Percentiles rank a stretch among this genome's conserved stretches.
Conservation (phyloP, 2,113 vertebrate genomes). For the Oophaga pumilio region DNA sequence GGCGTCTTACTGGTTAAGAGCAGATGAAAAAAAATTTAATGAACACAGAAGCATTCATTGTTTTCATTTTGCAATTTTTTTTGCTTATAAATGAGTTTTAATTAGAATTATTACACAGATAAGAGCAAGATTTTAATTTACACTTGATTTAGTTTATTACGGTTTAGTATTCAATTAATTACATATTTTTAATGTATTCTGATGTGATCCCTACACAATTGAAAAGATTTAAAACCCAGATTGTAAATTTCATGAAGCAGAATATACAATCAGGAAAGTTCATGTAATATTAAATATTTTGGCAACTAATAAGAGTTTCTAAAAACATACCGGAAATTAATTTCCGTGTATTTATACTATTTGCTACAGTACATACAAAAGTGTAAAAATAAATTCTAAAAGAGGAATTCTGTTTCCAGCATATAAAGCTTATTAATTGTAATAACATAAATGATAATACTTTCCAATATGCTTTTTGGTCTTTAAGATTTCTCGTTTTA, state of each 20-base stretch:
- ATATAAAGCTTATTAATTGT: too few species aligned
- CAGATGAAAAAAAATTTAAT: slow-evolving; percentile 9
- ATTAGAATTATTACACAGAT: slow-evolving; percentile 31
- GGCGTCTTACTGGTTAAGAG: slow-evolving; percentile 22
- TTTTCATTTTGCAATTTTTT: background rate
- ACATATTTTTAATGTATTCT: background rate
- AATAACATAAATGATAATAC: background rate
- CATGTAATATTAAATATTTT: background rate
- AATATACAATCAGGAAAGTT: background rate
- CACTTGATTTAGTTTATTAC: background rate
- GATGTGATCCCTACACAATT: background rate
- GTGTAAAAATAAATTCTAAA: background rate
- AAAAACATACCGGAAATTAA: background rate
- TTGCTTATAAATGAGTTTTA: slow-evolving; percentile 12
- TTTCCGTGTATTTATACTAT: background rate
- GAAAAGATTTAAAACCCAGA: background rate
- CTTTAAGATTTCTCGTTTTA: background rate
- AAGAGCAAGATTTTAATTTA: slow-evolving; percentile 37
- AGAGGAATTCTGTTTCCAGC: too few species aligned
- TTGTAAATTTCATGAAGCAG: background rate
- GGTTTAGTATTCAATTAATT: slow-evolving; percentile 29
- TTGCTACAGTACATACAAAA: background rate
- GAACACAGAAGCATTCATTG: background rate
- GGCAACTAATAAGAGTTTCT: background rate
- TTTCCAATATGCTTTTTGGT: background rate